Base-by-base conservation (phyloP, 2,888 invertebrate species). In the Dyspetes luteomarginatus region DNA sequence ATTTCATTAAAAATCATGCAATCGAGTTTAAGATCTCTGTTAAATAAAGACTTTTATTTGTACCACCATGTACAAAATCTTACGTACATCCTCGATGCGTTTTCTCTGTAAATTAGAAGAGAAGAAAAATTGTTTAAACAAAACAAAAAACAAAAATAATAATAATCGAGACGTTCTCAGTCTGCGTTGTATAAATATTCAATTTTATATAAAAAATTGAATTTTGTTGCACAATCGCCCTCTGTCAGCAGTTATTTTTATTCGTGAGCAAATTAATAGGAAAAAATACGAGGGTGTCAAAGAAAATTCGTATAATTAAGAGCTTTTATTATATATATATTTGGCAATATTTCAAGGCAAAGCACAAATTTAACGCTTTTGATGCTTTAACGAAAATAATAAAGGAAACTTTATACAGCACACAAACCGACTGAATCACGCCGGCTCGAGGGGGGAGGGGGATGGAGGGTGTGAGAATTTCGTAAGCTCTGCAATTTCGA, bases 71-170 rank as follows among this genome's bases (percentile, higher is more conserved):
- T 77, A 81, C 73, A 81, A 73, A 69, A 65, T 84, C 81, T 81
- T 83, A 84, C 84, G 81, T 83, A 84, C 84, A 83, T 84, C 84
- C 79, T 84, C 84, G 68, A 84, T 83, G 77, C 84, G 83, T 84
- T 84, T 84, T 82, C 83, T 81, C 84, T 84, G 83, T 69, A 84
- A 84, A 82, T 74, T 55, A 74, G 75, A 43, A 82, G 52, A n/a
- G n/a, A n/a, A n/a, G n/a, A n/a, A n/a, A n/a, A n/a, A n/a, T n/a
- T n/a, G n/a, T n/a, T n/a, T n/a, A 76, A 65, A 64, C 19, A 81
- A 30, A 74, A 81, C 81, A 30, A 68, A 78, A 67, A 75, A 69
- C 28, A 73, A 41, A 45, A 22, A 30, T 62, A 65, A 45, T 4
- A 58, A 72, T 43, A 45, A 60, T 64, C 56, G 41, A 69, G 76